These are phyloP conservation scores for Onychomys arenicola DNA, from an alignment of 2,797 vertebrate genomes.

Conservation along the genomic window DNA sequence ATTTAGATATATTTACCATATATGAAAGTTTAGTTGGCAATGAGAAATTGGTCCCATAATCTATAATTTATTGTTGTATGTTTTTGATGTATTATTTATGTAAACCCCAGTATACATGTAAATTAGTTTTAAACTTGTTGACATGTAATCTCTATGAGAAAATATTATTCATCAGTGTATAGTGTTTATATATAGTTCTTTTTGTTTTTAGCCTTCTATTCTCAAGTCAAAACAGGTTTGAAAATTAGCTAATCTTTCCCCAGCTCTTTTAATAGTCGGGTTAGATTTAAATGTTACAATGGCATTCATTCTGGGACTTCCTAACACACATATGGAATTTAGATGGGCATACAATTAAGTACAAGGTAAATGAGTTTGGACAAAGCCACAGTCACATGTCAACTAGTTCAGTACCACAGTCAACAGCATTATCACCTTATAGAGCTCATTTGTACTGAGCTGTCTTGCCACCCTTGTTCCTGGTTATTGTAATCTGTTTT, in stretches of 20 bases:
- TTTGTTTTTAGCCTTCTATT: background rate
- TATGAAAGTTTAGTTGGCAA: background rate
- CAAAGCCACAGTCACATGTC: background rate
- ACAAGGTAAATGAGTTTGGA: background rate
- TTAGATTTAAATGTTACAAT: background rate
- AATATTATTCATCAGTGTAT: background rate
- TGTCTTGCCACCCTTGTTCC: too few species aligned
- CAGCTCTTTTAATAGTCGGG: background rate
- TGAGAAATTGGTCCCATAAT: background rate
- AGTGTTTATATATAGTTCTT: background rate
- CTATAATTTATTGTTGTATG: background rate
- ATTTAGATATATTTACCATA: background rate
- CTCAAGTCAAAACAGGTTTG: background rate
- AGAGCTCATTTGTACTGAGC: background rate
- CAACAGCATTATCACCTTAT: background rate
- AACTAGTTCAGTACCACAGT: background rate
- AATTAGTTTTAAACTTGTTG: constrained; percentile 24
- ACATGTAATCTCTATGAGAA: background rate
- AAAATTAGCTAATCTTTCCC: background rate
- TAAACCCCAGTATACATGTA: background rate
- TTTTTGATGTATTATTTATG: background rate
- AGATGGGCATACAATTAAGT: background rate
- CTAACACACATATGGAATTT: background rate
- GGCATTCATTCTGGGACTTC: background rate
- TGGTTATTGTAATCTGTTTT: background rate